Base-by-base conservation (phyloP, 2,113 vertebrate genomes). In the Nansenia antarctica region DNA sequence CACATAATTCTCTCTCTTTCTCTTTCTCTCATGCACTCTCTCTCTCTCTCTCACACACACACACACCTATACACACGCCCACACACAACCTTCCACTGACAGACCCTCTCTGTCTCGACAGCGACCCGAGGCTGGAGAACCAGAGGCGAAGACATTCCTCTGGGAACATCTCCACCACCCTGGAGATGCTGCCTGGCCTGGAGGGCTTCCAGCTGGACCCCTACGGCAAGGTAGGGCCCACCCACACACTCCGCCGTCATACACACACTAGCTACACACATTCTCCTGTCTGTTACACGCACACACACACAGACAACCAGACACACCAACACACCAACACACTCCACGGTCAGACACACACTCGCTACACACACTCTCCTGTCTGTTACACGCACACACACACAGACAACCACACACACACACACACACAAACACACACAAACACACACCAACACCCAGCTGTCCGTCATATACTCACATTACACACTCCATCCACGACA, bases 201-300 rank as follows among this genome's bases (percentile, higher is more conserved):
- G 98, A 99, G 86, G 96, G 95, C 0, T 95, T 98, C 47, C 96
- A 98, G 45, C 86, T 98, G 69, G 96, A 94, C 68, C 92, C 94
- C 1, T 98, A 97, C 0, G 94, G 95, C 78, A 93, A 96, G 94
- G 98, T 95, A 92, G 85, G 27, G 45, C 9, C 20, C 30, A 34
- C 15, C 2, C 29, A 34, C 49, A 71, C 34, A 37, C 26, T 54
- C 55, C 58, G 20, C 62, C 37, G 20, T 26, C 22, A 45, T 24
- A 29, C 62, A 45, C 62, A n/a, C 39, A 45, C 37, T 27, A n/a
- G n/a, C n/a, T n/a, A n/a, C n/a, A n/a, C n/a, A n/a, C n/a, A n/a
- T n/a, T n/a, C 62, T 26, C 20, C 11, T 42, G 39, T 15, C 18
- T 9, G 18, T 42, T 35, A 63, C 61, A 29, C 61, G 42, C 35